Evolutionary conservation across 2,888 invertebrate species (phyloP).

Genomic region (Nemapogon koenigi): DNA sequence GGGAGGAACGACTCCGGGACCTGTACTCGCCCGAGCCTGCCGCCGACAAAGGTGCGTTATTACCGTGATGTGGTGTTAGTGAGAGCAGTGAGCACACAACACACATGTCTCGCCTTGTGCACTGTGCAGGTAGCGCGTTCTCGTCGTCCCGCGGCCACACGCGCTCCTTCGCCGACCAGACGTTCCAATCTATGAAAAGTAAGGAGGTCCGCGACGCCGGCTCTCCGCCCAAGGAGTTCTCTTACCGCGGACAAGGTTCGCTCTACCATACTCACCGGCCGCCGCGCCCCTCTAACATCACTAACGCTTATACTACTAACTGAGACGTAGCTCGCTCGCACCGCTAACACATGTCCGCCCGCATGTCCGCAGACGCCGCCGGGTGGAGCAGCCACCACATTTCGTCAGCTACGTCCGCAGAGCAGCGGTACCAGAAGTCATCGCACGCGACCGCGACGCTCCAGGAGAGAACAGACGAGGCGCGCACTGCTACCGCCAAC

Average conservation of each 20-base stretch:
- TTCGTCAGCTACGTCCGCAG: too few relatives aligned
- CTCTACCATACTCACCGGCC: constrained; percentile 33
- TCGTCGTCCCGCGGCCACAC: constrained; percentile 65
- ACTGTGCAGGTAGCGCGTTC: constrained; percentile 53
- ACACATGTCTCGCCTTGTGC: constrained; percentile 9
- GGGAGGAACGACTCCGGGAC: constrained; percentile 79
- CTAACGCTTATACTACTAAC: constrained; percentile 36
- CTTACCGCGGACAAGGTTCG: constrained; percentile 56
- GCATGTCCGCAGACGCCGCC: too few relatives aligned
- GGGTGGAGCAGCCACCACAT: too few relatives aligned
- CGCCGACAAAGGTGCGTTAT: constrained; percentile 14
- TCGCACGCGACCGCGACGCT: too few relatives aligned
- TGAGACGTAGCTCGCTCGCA: constrained; percentile 1
- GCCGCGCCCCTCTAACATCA: constrained; percentile 29
- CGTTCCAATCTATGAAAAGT: constrained; percentile 77
- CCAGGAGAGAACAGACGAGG: too few relatives aligned
- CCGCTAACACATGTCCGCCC: too few relatives aligned
- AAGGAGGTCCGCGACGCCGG: constrained; percentile 82
- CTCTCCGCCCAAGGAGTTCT: constrained; percentile 72
- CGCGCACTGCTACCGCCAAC: too few relatives aligned
- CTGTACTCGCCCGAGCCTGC: constrained; percentile 69
- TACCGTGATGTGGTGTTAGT: too few relatives aligned
- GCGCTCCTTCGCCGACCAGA: constrained; percentile 76
- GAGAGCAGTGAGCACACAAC: too few relatives aligned
- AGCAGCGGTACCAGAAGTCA: too few relatives aligned